Percentiles rank a stretch among this genome's conserved stretches.
These are phyloP conservation scores for Salmo trutta DNA, from an alignment of 2,797 vertebrate genomes.

Conservation along the genomic window DNA sequence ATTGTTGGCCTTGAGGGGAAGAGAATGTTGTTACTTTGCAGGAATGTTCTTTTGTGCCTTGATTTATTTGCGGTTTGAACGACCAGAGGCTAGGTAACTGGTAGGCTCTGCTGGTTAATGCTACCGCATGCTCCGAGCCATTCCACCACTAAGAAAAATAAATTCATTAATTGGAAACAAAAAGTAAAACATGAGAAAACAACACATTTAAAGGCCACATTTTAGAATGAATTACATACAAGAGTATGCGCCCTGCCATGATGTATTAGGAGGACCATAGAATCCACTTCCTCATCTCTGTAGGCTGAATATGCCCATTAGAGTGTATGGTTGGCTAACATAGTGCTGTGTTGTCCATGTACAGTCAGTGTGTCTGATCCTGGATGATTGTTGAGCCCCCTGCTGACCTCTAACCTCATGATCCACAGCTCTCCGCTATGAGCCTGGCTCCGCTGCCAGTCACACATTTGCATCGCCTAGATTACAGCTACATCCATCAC, in stretches of 20 bases:
- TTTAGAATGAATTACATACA: slow-evolving; percentile 84
- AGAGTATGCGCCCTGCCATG: slow-evolving; percentile 78
- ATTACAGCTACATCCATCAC: slow-evolving; percentile 66
- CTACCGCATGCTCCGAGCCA: slow-evolving; percentile 78
- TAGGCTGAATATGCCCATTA: slow-evolving; percentile 71
- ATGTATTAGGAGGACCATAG: slow-evolving; percentile 74
- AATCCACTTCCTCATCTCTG: slow-evolving; percentile 73
- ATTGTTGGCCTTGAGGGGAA: slow-evolving; percentile 81
- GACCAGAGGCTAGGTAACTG: slow-evolving; percentile 81
- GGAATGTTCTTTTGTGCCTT: slow-evolving; percentile 86
- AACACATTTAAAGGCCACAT: slow-evolving; percentile 84
- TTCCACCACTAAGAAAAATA: slow-evolving; percentile 71
- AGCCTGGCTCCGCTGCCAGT: slow-evolving; percentile 55
- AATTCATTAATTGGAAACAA: slow-evolving; percentile 69
- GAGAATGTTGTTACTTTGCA: slow-evolving; percentile 85
- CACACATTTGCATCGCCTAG: slow-evolving; percentile 56
- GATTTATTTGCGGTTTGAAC: slow-evolving; percentile 89
- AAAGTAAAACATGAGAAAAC: slow-evolving; percentile 61
- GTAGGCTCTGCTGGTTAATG: slow-evolving; percentile 80
- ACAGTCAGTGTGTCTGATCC: slow-evolving; percentile 60
- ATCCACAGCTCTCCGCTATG: slow-evolving; percentile 63
- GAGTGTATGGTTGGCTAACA: slow-evolving; percentile 66
- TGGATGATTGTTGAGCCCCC: slow-evolving; percentile 66
- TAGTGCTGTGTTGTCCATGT: slow-evolving; percentile 43
- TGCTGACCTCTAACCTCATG: slow-evolving; percentile 63